Base-by-base conservation (phyloP, 2,888 invertebrate genomes). In the Hyalella azteca region DNA sequence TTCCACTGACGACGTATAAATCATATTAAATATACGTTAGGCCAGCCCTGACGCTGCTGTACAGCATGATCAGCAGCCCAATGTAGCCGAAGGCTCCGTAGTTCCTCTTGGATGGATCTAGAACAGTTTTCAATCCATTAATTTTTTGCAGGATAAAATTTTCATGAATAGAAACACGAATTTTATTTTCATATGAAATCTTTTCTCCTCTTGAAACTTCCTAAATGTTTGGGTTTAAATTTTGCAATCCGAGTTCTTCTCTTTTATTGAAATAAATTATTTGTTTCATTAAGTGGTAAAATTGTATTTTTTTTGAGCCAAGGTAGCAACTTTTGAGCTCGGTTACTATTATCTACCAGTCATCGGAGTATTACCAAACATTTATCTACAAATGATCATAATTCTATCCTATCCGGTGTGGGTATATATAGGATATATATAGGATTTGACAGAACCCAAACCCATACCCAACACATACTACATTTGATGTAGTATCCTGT, bases 61-160 rank as follows among this genome's bases (percentile, higher is more conserved):
- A 86, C 15, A 88, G 85, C 66, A 88, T 84, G 78, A 86, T 85
- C 1, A 88, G 77, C 9, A 87, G 79, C 15, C 87, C 88, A 49
- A 88, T 79, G 81, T 87, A 86, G 32, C 86, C 86, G 81, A 87
- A 87, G 29, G 85, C 84, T 29, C 88, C 88, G 59, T 86, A 79
- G 85, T 86, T 85, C 50, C 88, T 83, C 78, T 87, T 87, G 66
- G 85, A 84, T 36, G 87, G 87, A 81, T 87, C 87, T 87, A 84
- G 3, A n/a, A 48, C 39, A 32, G 0, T 26, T n/a, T n/a, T n/a
- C n/a, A n/a, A n/a, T n/a, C n/a, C 45, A 45, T 45, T 45, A 45
- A 15, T 45, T 45, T 45, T 45, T 45, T 15, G 45, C 15, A 45
- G 45, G 45, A 45, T 11, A 11, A 45, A 45, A 11, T 45, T 45